Evolutionary conservation across 2,797 vertebrate genomes (phyloP).

Genomic region (Sebastiscus albofasciatus): DNA sequence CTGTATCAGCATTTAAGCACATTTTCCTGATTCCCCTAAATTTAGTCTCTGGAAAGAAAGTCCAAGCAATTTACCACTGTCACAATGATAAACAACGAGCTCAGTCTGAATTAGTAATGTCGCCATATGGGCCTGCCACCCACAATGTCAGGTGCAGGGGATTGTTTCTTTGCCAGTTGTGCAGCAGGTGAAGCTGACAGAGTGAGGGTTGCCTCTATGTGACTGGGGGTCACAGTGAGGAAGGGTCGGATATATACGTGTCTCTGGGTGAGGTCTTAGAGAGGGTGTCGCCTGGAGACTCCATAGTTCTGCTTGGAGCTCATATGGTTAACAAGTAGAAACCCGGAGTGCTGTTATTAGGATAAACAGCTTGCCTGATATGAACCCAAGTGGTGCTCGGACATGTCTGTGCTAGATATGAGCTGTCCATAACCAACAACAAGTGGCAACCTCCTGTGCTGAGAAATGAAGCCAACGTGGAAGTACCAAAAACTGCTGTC

Average conservation of each 20-base stretch:
- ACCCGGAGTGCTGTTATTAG: background rate
- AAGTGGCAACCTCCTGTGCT: no score
- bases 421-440: background rate
- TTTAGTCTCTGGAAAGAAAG: background rate
- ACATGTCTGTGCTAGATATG: background rate
- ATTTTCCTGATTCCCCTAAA: background rate
- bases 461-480: no score
- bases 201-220: background rate
- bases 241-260: background rate
- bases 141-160: background rate
- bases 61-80: slow-evolving; percentile 4
- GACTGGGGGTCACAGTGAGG: background rate
- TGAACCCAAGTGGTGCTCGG: background rate
- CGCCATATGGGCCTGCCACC: background rate
- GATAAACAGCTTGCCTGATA: background rate
- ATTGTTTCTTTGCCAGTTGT: background rate
- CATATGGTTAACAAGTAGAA: background rate
- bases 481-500: no score
- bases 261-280: background rate
- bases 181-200: slow-evolving; percentile 3
- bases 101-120: slow-evolving; percentile 19
- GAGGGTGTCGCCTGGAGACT: background rate
- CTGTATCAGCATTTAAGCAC: slow-evolving; percentile 19
- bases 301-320: background rate
- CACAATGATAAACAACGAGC: slow-evolving; percentile 10